phyloP scores from a whole-genome alignment of 2,888 invertebrate species.

The Callinectes sapidus region DNA sequence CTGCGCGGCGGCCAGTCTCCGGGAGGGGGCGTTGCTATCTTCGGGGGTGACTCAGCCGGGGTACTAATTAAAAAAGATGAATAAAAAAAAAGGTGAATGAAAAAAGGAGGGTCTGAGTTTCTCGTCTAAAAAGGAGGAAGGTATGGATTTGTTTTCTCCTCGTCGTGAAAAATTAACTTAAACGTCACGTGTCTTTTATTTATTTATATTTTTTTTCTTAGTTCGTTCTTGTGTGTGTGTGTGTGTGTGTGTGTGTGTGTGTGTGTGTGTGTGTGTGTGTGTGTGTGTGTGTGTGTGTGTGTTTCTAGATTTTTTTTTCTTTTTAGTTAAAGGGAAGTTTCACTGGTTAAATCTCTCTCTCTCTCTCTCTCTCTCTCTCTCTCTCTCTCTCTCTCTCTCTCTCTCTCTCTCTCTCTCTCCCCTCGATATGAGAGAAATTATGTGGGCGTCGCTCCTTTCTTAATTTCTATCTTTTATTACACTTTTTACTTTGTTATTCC shows the following conservation, averaged over 20 bases:
- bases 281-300: too few relatives aligned
- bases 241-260: not conserved
- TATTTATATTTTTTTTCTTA: not conserved
- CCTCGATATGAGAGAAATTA: not conserved
- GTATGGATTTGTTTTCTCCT: not conserved
- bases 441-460: not conserved
- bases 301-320: too few relatives aligned
- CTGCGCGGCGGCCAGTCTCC: not conserved
- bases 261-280: not conserved
- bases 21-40: not conserved
- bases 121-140: constrained; percentile 2
- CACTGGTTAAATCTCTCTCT: not conserved
- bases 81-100: not conserved
- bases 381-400: not conserved
- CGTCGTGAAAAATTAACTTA: not conserved
- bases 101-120: not conserved
- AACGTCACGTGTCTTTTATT: not conserved
- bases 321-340: not conserved
- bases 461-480: not conserved
- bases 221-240: not conserved
- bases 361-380: not conserved
- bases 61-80: not conserved
- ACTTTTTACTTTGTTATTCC: not conserved
- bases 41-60: not conserved
- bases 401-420: not conserved